phyloP scores from a whole-genome alignment of 2,113 vertebrate genomes.

The Odobenus rosmarus region DNA sequence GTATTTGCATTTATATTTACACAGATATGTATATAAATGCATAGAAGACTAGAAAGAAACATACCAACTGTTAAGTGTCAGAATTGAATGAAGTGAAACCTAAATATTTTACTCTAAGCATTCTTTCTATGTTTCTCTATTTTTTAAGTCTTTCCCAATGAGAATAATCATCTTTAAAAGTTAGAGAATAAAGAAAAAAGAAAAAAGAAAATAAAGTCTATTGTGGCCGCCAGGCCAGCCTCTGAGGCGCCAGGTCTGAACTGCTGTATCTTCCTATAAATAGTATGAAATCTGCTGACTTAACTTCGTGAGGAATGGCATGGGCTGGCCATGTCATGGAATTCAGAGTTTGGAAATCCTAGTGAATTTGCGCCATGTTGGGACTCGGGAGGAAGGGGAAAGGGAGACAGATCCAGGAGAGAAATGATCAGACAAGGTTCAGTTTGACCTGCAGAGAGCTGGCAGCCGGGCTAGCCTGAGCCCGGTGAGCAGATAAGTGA shows the following conservation, averaged over 20 bases:
- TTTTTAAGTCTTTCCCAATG: neutral
- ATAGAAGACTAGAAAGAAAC: neutral
- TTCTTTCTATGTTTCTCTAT: neutral
- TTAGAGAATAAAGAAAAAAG: constrained; percentile 8
- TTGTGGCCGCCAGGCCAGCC: neutral
- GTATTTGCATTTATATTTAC: neutral
- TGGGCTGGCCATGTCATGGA: neutral
- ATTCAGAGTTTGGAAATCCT: constrained; percentile 12
- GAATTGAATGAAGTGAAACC: neutral
- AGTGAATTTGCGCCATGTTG: neutral
- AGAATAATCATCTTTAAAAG: neutral
- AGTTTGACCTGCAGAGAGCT: neutral
- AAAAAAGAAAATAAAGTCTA: neutral
- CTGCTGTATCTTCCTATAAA: constrained; percentile 29
- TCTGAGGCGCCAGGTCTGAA: neutral
- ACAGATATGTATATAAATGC: neutral
- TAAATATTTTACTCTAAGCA: neutral
- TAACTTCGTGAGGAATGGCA: neutral
- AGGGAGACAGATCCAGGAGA: neutral
- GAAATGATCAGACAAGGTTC: neutral
- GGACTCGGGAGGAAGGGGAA: neutral
- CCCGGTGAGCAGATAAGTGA: neutral
- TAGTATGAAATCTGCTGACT: constrained; percentile 58
- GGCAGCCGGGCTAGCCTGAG: neutral
- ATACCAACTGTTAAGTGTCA: neutral